Base-by-base conservation (phyloP, 1,140 invertebrate genomes). In the Achroia grisella region DNA sequence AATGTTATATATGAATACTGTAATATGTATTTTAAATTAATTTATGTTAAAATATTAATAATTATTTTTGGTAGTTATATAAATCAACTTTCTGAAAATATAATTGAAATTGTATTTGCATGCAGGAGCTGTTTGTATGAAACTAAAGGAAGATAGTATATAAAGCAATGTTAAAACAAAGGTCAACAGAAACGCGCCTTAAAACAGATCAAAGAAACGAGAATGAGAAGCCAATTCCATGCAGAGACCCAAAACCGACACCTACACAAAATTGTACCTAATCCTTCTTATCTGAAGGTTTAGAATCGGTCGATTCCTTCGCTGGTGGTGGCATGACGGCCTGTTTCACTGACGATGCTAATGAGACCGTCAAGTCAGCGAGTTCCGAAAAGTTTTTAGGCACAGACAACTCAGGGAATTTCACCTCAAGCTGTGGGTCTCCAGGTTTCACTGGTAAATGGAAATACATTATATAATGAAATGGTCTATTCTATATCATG, bases 361-460 rank as follows among this genome's bases (percentile, higher is more conserved):
- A 17, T 30, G 73, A 81, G 9, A 66, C 52, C 1, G 72, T 70
- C 55, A 87, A 44, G 36, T 80, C 78, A 27, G 77, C 47, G 42
- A 87, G 71, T 51, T 86, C 79, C 39, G 78, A 75, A 52, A 87
- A 81, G 56, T 77, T 71, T 73, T 84, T 86, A 1, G 86, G 86
- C 10, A 87, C 71, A 52, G 71, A 74, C 50, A 87, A 51, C 43
- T 87, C 83, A 12, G 86, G 86, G 53, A 87, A 83, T 56, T 86
- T 84, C 30, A 86, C 60, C 61, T 85, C 83, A 35, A 81, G 66
- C 51, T 87, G 81, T 10, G 86, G 83, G 48, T 87, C 86, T 8
- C 86, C 86, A 2, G 86, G 86, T 70, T 87, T 87, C 42, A 87
- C 86, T 87, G 56, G n/a, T n/a, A n/a, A n/a, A 52, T 41, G 35